These are phyloP conservation scores for Dermatophagoides farinae DNA, from an alignment of 1,140 invertebrate species.

Conservation along the genomic window DNA sequence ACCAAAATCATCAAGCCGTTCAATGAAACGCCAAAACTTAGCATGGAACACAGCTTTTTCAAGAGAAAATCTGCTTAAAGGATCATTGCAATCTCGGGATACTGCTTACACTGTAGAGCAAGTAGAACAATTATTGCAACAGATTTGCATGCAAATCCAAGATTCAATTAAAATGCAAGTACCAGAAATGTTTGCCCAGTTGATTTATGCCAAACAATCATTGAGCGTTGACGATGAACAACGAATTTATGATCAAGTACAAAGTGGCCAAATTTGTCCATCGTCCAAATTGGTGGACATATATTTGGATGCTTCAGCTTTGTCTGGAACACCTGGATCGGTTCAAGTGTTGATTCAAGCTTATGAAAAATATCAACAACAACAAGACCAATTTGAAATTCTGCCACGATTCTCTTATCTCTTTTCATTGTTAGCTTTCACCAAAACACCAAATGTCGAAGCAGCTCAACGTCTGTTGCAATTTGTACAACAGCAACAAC, in stretches of 20 bases:
- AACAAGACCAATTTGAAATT: background rate
- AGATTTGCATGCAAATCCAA: background rate
- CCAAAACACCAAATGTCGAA: background rate
- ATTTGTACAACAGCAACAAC: background rate
- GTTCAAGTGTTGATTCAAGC: background rate
- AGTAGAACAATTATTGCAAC: background rate
- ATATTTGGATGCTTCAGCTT: constrained; percentile 5
- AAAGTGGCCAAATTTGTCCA: background rate
- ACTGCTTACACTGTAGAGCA: background rate
- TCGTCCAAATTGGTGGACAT: constrained; percentile 6
- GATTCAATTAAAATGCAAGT: background rate
- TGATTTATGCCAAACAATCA: background rate
- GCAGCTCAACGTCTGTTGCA: background rate
- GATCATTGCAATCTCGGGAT: background rate
- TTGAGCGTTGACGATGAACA: background rate
- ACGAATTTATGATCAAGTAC: background rate
- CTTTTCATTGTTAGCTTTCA: constrained; percentile 4
- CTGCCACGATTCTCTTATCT: background rate
- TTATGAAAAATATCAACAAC: background rate
- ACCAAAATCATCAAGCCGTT: too few relatives aligned
- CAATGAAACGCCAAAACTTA: too few relatives aligned
- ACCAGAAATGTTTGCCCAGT: background rate
- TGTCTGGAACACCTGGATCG: constrained; percentile 8
- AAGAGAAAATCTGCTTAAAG: too few relatives aligned
- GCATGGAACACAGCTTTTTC: too few relatives aligned